A percentile compares a stretch with the other conserved stretches of the same genome.
These are phyloP conservation scores for Porites lutea DNA, from an alignment of 64 coral and sea anemone genomes.

Conservation along the genomic window DNA sequence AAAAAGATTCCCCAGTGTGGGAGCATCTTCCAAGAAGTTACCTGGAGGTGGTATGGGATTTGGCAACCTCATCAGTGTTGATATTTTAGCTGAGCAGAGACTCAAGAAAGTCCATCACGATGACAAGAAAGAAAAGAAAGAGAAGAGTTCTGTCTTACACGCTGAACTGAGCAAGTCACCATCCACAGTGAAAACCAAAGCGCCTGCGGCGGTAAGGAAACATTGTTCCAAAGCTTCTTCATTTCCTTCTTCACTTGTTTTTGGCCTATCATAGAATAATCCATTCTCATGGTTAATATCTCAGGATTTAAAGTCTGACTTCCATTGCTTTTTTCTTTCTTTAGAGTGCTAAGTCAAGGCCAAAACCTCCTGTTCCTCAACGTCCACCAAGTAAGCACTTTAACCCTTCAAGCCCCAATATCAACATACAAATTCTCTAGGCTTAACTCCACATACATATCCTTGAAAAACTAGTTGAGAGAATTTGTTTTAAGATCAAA, in stretches of 20 bases:
- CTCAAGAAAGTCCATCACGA: conserved; percentile 80
- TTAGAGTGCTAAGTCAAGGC: conserved; percentile 73
- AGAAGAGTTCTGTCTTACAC: background rate
- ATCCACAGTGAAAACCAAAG: conserved; percentile 4
- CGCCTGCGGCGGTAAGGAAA: background rate
- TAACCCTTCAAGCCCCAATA: too few species aligned
- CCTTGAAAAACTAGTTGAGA: too few species aligned
- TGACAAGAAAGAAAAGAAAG: conserved; percentile 64
- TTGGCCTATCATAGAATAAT: too few species aligned
- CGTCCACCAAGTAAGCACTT: conserved; percentile 1
- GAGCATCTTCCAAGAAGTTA: conserved; percentile 51
- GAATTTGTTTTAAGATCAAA: too few species aligned
- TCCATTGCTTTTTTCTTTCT: background rate
- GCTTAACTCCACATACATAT: too few species aligned
- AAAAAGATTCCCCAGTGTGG: conserved; percentile 36
- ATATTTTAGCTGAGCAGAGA: conserved; percentile 67
- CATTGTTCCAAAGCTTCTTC: background rate
- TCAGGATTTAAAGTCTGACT: background rate
- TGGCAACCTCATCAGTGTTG: conserved; percentile 67
- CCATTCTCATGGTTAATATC: background rate
- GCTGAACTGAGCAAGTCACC: background rate
- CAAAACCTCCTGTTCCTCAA: conserved; percentile 66
- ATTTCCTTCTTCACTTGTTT: background rate
- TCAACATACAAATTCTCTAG: too few species aligned
- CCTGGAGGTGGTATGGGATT: conserved; percentile 77